Evolutionary conservation across 2,888 invertebrate species (phyloP), one percentile per base, ranked within the genome.

Genomic region (Gortyna flavago): DNA sequence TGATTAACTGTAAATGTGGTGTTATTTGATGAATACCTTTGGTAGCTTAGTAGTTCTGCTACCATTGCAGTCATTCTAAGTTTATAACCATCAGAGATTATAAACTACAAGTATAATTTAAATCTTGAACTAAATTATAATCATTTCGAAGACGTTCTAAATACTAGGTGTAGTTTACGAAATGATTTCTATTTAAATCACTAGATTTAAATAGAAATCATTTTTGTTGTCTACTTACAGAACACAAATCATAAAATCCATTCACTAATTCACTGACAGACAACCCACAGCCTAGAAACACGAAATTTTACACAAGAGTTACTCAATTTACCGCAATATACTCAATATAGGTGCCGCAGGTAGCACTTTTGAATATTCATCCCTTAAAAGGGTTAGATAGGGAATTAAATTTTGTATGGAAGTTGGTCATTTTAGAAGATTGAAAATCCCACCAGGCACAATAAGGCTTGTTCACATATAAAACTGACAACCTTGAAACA

Each of bases 21-120:
- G 51, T 4, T 41, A 65, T 71, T 79, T 71, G 16, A 66, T 66
- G 32, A 38, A 51, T 41, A 54, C 25, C 54, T 54, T n/a, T 4
- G 25, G 13, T 38, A 44, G 44, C 16, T 44, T 44, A 44, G 44
- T 44, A 51, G 32, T 41, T 25, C 32, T 72, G 25, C 41, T 59
- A 18, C 35, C 13, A 61, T 61, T 32, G 61, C 18, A 59, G 18
- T 21, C 1, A 69, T 68, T 68, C 9, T 18, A 13, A 4, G 29
- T 38, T 62, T 25, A 18, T 25, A 32, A 59, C 32, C 16, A n/a
- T 21, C 9, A 32, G 3, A 51, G 25, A 62, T 29, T 16, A 25
- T 61, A 2, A 51, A 38, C 13, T 35, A 41, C 0, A 16, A 8
- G 25, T 18, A 38, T 29, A 54, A 29, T 25, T 4, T 29, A 21